Percentiles rank a stretch among this genome's conserved stretches.
Conservation (phyloP, 2,113 vertebrate genomes). For the Bettongia penicillata region DNA sequence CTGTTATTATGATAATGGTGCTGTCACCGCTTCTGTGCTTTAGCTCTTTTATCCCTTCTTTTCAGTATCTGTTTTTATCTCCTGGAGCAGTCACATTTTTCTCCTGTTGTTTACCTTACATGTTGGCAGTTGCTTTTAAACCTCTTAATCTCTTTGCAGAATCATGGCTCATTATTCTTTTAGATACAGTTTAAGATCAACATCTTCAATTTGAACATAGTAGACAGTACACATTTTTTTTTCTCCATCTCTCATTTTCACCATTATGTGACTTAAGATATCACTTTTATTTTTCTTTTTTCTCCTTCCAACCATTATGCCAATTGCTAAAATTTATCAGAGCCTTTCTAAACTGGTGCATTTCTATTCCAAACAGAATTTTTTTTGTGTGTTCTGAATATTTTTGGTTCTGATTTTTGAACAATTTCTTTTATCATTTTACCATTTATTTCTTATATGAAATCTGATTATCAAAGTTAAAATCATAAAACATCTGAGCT, state of each 20-base stretch:
- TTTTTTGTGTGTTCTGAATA: not conserved
- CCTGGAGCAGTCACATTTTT: not conserved
- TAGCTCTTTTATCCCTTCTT: not conserved
- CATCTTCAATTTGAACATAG: not conserved
- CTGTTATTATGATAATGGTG: not conserved
- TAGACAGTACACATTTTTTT: not conserved
- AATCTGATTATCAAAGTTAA: not conserved
- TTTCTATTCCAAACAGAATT: conserved; percentile 30
- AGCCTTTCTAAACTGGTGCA: conserved; percentile 1
- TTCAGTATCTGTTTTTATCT: not conserved
- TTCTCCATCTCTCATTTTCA: not conserved
- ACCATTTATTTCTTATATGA: not conserved
- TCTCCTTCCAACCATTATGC: not conserved
- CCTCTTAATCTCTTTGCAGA: not conserved
- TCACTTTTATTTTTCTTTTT: not conserved
- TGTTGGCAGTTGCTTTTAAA: not conserved
- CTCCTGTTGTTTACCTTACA: not conserved
- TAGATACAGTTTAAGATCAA: not conserved
- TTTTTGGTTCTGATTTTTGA: conserved; percentile 1
- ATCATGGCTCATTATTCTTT: not conserved
- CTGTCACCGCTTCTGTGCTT: not conserved
- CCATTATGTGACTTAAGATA: not conserved
- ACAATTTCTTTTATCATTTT: conserved; percentile 5
- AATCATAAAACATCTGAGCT: not conserved
- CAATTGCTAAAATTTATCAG: not conserved